Evolutionary conservation across 2,113 vertebrate genomes (phyloP).

Genomic region (Ageneiosus marmoratus): DNA sequence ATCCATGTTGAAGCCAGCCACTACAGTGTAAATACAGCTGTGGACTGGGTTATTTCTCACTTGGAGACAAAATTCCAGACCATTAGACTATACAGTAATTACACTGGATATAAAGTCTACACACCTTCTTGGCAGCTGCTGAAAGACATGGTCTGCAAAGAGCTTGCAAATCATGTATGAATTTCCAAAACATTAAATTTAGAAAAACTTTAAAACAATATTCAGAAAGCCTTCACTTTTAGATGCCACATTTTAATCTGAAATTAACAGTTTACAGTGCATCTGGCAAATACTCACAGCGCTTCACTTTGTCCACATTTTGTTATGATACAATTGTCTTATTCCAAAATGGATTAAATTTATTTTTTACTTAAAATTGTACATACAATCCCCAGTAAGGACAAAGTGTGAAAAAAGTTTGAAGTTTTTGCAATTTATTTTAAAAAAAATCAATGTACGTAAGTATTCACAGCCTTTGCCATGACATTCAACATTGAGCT

Average conservation of each 20-base stretch:
- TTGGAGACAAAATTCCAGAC: background rate
- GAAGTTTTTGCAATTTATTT: no score
- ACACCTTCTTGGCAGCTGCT: background rate
- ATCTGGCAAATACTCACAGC: no score
- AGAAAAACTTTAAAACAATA: background rate
- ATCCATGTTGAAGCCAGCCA: background rate
- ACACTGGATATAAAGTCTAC: background rate
- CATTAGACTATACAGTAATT: background rate
- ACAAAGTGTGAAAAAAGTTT: no score
- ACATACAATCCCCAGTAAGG: no score
- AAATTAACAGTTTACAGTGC: no score
- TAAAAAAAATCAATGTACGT: no score
- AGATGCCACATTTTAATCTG: background rate
- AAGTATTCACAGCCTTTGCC: no score
- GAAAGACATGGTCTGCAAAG: background rate
- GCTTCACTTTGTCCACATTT: no score
- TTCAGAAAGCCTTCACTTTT: background rate
- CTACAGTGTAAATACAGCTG: slow-evolving; percentile 10
- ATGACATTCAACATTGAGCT: no score
- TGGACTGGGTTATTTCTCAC: background rate
- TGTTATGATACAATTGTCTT: no score
- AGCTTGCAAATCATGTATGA: background rate
- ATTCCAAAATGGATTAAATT: no score
- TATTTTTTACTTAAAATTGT: no score
- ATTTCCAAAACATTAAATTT: background rate